Evolutionary conservation across 2,888 invertebrate genomes (phyloP).

Genomic region (Dioctria rufipes): DNA sequence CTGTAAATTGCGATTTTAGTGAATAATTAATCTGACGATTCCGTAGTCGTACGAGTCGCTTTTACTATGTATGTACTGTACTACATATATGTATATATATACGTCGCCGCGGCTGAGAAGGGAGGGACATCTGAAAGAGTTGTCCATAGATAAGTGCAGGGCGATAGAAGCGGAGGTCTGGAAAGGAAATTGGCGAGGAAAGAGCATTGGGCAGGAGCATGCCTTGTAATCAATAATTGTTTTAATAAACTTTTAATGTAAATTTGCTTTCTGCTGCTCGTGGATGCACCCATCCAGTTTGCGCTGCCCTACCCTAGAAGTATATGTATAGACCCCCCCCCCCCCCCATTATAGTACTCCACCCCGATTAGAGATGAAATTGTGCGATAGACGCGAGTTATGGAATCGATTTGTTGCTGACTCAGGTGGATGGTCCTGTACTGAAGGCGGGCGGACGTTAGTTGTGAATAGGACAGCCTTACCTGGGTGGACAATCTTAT

Average conservation of each 20-base stretch:
- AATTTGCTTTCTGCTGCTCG: constrained; percentile 39
- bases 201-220: background rate
- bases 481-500: background rate
- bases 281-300: constrained; percentile 33
- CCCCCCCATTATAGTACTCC: background rate
- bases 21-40: constrained; percentile 56
- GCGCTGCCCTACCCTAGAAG: background rate
- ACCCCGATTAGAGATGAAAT: constrained; percentile 44
- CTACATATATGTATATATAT: background rate
- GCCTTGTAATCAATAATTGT: constrained; percentile 54
- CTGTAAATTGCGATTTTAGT: constrained; percentile 57
- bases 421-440: constrained; percentile 36
- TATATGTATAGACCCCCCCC: no score
- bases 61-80: no score
- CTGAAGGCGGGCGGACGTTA: background rate
- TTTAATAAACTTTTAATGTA: constrained; percentile 56
- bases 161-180: background rate
- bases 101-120: constrained; percentile 32
- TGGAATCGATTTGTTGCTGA: constrained; percentile 47
- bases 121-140: constrained; percentile 41
- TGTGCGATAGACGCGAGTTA: constrained; percentile 50
- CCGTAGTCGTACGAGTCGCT: constrained; percentile 48
- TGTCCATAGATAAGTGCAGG: constrained; percentile 46
- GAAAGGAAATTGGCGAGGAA: constrained; percentile 15
- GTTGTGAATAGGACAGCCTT: no score